A percentile compares a stretch with the other conserved stretches of the same genome.
Evolutionary conservation across 2,888 invertebrate species (phyloP).

Genomic region (Merodon equestris): DNA sequence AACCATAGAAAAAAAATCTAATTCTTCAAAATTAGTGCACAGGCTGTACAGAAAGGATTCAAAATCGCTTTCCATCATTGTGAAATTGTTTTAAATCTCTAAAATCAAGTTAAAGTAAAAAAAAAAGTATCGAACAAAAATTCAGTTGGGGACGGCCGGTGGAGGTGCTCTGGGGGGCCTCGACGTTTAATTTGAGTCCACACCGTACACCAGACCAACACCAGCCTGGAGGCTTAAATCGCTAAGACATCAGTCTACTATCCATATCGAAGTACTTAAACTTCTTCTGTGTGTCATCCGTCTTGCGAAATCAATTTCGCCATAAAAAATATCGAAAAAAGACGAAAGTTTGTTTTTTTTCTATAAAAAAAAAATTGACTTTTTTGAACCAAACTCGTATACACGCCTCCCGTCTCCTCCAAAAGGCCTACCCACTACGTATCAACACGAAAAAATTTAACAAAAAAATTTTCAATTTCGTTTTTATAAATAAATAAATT

Average conservation of each 20-base stretch:
- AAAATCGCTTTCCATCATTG: conserved; percentile 49
- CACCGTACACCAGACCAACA: conserved; percentile 50
- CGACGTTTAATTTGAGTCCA: conserved; percentile 51
- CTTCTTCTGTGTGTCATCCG: background rate
- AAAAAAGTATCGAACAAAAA: conserved; percentile 40
- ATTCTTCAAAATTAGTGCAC: conserved; percentile 63
- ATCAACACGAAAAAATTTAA: conserved; percentile 37
- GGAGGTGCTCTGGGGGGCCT: conserved; percentile 78
- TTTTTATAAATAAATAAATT: conserved; percentile 58
- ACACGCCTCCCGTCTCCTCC: conserved; percentile 79
- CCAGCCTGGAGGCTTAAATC: conserved; percentile 51
- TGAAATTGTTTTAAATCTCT: conserved; percentile 33
- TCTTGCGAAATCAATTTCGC: background rate
- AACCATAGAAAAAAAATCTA: conserved; percentile 14
- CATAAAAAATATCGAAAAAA: conserved; percentile 19
- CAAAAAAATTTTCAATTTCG: conserved; percentile 46
- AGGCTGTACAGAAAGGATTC: conserved; percentile 47
- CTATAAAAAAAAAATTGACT: conserved; percentile 18
- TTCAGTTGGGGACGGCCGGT: conserved; percentile 77
- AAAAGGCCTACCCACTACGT: conserved; percentile 76
- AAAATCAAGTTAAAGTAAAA: conserved; percentile 27
- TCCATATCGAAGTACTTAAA: background rate
- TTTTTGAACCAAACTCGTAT: conserved; percentile 36
- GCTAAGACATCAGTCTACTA: background rate
- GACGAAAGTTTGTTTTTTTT: too few relatives aligned